Evolutionary conservation across 1,140 invertebrate species (phyloP).

Genomic region (Caenorhabditis elegans): WBcel235 BX284604.4:10896501-10897000

Average conservation of each 20-base stretch:
- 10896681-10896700: background rate
- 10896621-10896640: background rate
- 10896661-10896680: background rate
- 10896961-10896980: background rate
- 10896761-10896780: too few species aligned
- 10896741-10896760: too few species aligned
- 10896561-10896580: background rate
- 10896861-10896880: background rate
- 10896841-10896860: background rate
- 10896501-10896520: background rate
- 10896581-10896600: background rate
- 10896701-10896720: too few species aligned
- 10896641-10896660: background rate
- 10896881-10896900: background rate
- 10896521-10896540: background rate
- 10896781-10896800: background rate
- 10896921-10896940: slow-evolving; percentile 22
- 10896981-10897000: too few species aligned
- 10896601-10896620: background rate
- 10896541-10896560: slow-evolving; percentile 10
- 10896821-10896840: background rate
- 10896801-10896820: background rate
- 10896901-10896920: background rate
- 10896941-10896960: background rate
- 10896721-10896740: too few species aligned